Base-by-base conservation (phyloP, 2,113 vertebrate genomes). In the Elgaria multicarinata region DNA sequence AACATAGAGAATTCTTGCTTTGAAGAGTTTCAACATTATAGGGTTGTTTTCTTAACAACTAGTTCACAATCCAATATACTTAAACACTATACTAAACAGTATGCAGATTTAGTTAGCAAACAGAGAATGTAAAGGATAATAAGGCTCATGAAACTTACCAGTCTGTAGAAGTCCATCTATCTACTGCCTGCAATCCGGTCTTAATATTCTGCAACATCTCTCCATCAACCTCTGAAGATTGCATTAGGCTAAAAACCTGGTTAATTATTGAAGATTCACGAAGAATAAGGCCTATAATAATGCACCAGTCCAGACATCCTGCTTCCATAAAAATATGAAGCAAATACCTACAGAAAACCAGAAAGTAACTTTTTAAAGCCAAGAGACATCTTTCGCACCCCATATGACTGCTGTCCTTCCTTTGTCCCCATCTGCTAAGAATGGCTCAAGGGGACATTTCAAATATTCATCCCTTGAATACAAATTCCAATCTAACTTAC, bases 311-410 rank as follows among this genome's bases (percentile, higher is more conserved):
- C 95, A 99, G 96, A 95, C 99, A 99, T 90, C 98, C 98, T 2
- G 99, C 99, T 97, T 99, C 99, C 98, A 98, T 98, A 96, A 99
- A 99, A 90, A 99, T 97, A 91, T 99, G 99, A 44, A 99, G 97
- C 93, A 99, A 97, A 93, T 99, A 99, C 92, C 99, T 99, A 91
- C 0, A 85, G 0, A 31, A 90, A 91, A 89, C 90, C 76, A 83
- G 90, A 72, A 2, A 4, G 2, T 3, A 84, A 26, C 3, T 58
- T 6, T n/a, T 2, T 1, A 77, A 0, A n/a, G 13, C 4, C 14
- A 66, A 62, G 39, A 78, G 2, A 79, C 80, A 42, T 6, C 24
- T 7, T 6, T 42, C 13, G 4, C 9, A 31, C 3, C 28, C 24
- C 26, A 39, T 28, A 69, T 10, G 22, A 13, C 6, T 1, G 5